phyloP scores from a whole-genome alignment of 2,113 vertebrate genomes.

The rabbit (Oryctolagus cuniculus) region mOryCun1.1 NC_091441.1:21529501-21530000 shows the following conservation, averaged over 20 bases:
- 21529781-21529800: neutral
- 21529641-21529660: neutral
- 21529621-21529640: neutral
- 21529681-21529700: neutral
- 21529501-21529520: neutral
- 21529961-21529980: neutral
- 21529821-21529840: neutral
- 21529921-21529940: neutral
- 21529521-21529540: neutral
- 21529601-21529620: neutral
- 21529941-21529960: neutral
- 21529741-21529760: neutral
- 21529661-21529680: neutral
- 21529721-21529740: neutral
- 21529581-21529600: neutral
- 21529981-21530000: neutral
- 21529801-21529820: neutral
- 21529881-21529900: neutral
- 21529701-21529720: neutral
- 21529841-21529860: neutral
- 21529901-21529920: neutral
- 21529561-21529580: neutral
- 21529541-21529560: neutral
- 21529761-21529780: neutral
- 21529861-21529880: neutral